These are phyloP conservation scores for Zaprionus ornatus DNA, from an alignment of 1,140 invertebrate genomes.

Conservation along the genomic window DNA sequence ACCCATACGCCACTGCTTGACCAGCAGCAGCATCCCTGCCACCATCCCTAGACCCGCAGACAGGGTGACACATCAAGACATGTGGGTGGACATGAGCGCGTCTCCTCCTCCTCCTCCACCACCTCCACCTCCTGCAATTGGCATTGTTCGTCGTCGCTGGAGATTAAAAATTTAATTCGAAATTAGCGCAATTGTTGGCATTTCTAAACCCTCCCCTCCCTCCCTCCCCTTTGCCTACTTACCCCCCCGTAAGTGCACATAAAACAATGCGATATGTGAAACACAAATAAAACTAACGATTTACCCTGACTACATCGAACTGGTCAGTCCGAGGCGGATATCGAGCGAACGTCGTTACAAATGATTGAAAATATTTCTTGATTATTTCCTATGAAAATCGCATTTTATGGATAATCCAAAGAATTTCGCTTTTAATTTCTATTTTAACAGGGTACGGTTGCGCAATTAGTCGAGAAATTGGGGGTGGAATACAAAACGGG, in stretches of 20 bases:
- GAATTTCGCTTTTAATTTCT: constrained; percentile 49
- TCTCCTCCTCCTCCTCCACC: not conserved
- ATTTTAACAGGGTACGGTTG: constrained; percentile 13
- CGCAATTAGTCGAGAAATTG: not conserved
- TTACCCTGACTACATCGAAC: constrained; percentile 17
- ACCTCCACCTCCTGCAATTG: constrained; percentile 2
- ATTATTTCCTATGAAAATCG: constrained; percentile 64
- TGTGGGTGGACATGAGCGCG: constrained; percentile 61
- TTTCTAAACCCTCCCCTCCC: constrained; percentile 58
- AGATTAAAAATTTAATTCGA: constrained; percentile 83
- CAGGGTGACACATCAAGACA: constrained; percentile 45
- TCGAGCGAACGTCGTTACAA: constrained; percentile 10
- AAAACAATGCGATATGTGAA: constrained; percentile 49
- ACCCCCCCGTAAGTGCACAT: constrained; percentile 4
- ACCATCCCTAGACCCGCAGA: constrained; percentile 48
- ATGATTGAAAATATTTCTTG: constrained; percentile 76
- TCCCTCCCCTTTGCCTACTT: constrained; percentile 44
- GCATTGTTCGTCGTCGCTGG: constrained; percentile 48
- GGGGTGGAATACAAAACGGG: not conserved
- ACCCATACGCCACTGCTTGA: constrained; percentile 8
- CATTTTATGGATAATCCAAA: constrained; percentile 60
- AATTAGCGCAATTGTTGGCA: constrained; percentile 80
- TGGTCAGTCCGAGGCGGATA: constrained; percentile 9
- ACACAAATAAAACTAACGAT: constrained; percentile 65
- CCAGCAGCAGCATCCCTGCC: not conserved